These are phyloP conservation scores for Chrysomallon squamiferum DNA, from an alignment of 1,140 invertebrate genomes.

Conservation along the genomic window DNA sequence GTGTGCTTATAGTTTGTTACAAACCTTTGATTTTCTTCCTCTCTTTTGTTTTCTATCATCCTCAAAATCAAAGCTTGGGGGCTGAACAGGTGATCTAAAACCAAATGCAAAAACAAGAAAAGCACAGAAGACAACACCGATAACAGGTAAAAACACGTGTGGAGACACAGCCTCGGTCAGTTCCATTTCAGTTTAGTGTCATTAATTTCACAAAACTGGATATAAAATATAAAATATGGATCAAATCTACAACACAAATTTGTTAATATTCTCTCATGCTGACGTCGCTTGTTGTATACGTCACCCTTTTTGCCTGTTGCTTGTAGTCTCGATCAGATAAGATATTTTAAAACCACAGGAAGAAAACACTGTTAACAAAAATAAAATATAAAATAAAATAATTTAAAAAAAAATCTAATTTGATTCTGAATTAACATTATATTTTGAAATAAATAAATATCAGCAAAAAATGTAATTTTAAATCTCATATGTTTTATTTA, in stretches of 20 bases:
- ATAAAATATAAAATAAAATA: too few relatives aligned
- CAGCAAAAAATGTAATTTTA: too few relatives aligned
- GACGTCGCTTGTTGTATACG: conserved; percentile 50
- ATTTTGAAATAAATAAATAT: too few relatives aligned
- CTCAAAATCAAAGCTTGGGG: conserved; percentile 61
- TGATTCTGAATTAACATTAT: too few relatives aligned
- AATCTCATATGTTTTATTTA: too few relatives aligned
- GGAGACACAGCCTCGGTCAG: conserved; percentile 57
- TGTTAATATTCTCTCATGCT: conserved; percentile 36
- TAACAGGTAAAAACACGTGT: conserved; percentile 59
- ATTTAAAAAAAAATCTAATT: too few relatives aligned
- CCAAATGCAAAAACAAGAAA: conserved; percentile 63
- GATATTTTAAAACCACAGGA: not conserved
- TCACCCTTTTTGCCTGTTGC: conserved; percentile 38
- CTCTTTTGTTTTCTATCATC: conserved; percentile 54
- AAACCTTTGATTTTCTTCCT: conserved; percentile 25
- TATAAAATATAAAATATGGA: conserved; percentile 13
- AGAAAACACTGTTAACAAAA: not conserved
- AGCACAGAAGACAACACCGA: conserved; percentile 60
- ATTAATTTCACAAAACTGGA: not conserved
- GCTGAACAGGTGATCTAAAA: conserved; percentile 62
- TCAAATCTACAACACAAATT: not conserved
- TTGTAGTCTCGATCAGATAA: not conserved
- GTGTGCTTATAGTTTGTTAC: too few relatives aligned
- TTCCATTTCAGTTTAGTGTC: conserved; percentile 42